Base-by-base conservation (phyloP, 35 echinoderm and acorn worm genomes). In the Strongylocentrotus purpuratus region DNA sequence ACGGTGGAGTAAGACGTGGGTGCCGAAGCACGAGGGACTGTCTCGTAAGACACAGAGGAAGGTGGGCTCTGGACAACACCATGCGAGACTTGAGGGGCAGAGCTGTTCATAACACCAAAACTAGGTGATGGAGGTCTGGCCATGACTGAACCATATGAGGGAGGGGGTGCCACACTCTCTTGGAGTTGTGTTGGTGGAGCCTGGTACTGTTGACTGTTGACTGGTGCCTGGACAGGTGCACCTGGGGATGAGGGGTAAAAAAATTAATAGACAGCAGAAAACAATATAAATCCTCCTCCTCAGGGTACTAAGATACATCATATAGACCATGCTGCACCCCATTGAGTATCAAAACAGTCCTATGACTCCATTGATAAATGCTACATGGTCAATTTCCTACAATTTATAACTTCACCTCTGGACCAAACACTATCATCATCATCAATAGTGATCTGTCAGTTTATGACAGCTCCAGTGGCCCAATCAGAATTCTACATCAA, bases 81-180 rank as follows among this genome's bases (percentile, higher is more conserved):
- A 87, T 94, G 28, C 48, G 61, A 94, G 1, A 71, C n/a, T 61
- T 65, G n/a, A 65, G 93, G n/a, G 94, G 47, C 86, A 46, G 32
- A 87, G 65, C 12, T 52, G n/a, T 78, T n/a, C 65, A 78, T 12
- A 20, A n/a, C 33, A 46, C 33, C 88, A 20, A 48, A 46, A 35
- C 28, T 91, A 48, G 88, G 88, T 91, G 92, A 47, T 18, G 92
- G 46, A 94, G 58, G 52, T 55, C 32, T 94, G 58, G 88, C 88
- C 18, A 15, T 31, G 92, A 78, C 31, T 89, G 85, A 18, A 88
- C 61, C 86, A 95, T 48, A 45, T 45, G 46, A 12, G 11, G 94
- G 47, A 11, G 95, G 31, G n/a, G 55, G 95, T 33, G 95, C 7
- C 2, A 92, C 60, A 17, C 3, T 20, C 85, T 88, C 61, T 32